Evolutionary conservation across 2,113 vertebrate genomes (phyloP).

Genomic region (Scolopax mira): DNA sequence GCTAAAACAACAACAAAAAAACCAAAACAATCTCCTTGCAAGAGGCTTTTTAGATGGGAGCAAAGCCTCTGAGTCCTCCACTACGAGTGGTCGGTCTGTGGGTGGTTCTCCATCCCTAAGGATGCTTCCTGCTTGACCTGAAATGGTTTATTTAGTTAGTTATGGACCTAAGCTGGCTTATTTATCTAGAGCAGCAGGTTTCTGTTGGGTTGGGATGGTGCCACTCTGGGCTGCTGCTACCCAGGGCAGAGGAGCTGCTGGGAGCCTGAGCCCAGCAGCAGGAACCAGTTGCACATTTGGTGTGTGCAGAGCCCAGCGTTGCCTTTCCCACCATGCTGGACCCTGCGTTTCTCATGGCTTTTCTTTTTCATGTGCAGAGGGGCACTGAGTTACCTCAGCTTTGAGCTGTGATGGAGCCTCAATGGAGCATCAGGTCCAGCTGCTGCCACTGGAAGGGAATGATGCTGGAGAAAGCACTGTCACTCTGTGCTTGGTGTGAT

Average conservation of each 20-base stretch:
- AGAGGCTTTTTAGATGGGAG: neutral
- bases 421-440: neutral
- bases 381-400: neutral
- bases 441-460: neutral
- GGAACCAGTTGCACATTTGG: neutral
- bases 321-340: neutral
- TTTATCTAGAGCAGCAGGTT: neutral
- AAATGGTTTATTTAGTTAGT: neutral
- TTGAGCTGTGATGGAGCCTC: neutral
- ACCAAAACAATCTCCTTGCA: neutral
- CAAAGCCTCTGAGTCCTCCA: neutral
- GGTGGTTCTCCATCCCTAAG: rapidly evolving
- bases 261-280: neutral
- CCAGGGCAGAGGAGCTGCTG: neutral
- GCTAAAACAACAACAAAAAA: neutral
- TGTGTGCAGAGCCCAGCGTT: neutral
- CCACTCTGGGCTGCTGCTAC: neutral
- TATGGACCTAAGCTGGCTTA: neutral
- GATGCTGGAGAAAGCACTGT: neutral
- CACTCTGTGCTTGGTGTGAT: rapidly evolving
- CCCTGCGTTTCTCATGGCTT: neutral
- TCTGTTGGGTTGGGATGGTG: neutral
- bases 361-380: neutral
- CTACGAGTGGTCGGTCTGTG: rapidly evolving
- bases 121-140: neutral